Evolutionary conservation across 2,797 vertebrate species (phyloP), one percentile per base, ranked within the genome.

Genomic region (Columba guinea): DNA sequence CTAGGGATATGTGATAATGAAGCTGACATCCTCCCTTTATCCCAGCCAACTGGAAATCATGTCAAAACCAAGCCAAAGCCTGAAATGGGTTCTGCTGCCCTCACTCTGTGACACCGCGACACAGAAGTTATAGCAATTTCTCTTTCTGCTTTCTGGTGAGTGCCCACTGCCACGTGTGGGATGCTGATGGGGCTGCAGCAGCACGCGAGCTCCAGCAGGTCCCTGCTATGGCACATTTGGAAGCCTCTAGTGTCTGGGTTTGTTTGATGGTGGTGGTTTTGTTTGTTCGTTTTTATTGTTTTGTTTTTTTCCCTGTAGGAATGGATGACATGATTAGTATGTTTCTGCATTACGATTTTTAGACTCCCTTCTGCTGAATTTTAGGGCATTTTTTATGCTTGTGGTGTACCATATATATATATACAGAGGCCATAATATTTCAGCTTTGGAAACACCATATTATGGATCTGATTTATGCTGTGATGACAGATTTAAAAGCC

Each of bases 1-100:
- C 86, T 86, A 46, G 63, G 68, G 73, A 78, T 86, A 56, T 85
- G 59, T 80, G 56, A 90, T 87, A 94, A 95, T 86, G 88, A 92
- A 97, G 84, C 84, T n/a, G 75, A 81, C 91, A 74, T 34, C 28
- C 10, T 71, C 65, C 87, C 48, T 95, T 80, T 91, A 24, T 91
- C 24, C 90, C 49, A 88, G 24, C 18, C 58, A 69, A 32, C 37
- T 67, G 26, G 37, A 79, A 95, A 84, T 67, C 59, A 51, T 82
- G 65, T 30, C 62, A 77, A 89, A 93, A 26, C 18, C 64, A 64
- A 82, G 23, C 30, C n/a, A 67, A 77, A 80, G 41, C 32, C 37
- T 65, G 70, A 73, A 73, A 53, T 39, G 37, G 23, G 18, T 59
- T 85, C 53, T 92, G 28, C 68, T 88, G 16, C 71, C 53, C 49